These are phyloP conservation scores for Drosophila nigricruria DNA, from an alignment of 2,888 invertebrate genomes.

Conservation along the genomic window DNA sequence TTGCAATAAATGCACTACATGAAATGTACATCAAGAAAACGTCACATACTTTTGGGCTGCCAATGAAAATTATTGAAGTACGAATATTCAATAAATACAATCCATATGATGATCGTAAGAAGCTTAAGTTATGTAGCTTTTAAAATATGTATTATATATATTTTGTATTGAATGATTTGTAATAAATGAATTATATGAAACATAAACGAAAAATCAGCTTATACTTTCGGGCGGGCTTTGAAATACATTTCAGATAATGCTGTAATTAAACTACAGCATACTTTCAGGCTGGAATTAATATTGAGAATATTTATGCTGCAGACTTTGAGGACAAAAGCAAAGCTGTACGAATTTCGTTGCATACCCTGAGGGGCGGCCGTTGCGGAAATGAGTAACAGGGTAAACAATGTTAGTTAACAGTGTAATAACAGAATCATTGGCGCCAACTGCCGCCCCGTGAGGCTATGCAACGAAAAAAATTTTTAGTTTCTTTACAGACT, in stretches of 20 bases:
- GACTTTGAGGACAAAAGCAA: not conserved
- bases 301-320: not conserved
- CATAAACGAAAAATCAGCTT: not conserved
- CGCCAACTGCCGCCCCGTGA: too few species aligned
- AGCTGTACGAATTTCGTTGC: not conserved
- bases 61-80: not conserved
- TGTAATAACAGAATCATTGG: not conserved
- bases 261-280: not conserved
- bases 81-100: not conserved
- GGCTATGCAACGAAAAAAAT: too few species aligned
- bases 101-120: not conserved
- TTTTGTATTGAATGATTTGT: constrained; percentile 1
- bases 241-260: not conserved
- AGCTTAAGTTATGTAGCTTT: not conserved
- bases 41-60: not conserved
- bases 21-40: constrained; percentile 23
- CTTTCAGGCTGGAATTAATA: not conserved
- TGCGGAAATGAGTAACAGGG: not conserved
- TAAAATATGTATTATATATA: not conserved
- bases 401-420: not conserved
- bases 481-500: too few species aligned
- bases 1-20: constrained; percentile 52
- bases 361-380: not conserved
- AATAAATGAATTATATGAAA: not conserved
- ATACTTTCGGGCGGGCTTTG: not conserved